phyloP scores from a whole-genome alignment of 2,888 invertebrate species.

The Dastarcus helophoroides region DNA sequence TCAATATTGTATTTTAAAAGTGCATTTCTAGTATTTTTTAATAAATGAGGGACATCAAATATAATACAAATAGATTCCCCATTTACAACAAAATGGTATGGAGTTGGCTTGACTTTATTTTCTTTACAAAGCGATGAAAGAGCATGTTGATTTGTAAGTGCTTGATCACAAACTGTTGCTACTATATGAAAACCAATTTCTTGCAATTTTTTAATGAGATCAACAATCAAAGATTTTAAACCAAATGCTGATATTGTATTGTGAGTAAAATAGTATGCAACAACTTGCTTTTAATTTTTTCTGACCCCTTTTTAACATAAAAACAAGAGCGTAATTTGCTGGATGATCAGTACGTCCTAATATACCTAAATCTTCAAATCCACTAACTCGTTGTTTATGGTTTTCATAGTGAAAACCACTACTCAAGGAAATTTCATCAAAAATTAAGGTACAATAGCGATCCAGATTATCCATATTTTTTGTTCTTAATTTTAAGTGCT shows the following conservation, averaged over 20 bases:
- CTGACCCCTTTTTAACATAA: constrained; percentile 16
- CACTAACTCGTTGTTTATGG: constrained; percentile 10
- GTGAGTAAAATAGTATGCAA: constrained; percentile 14
- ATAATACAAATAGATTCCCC: constrained; percentile 7
- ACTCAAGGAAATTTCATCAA: constrained; percentile 17
- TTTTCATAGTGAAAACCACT: constrained; percentile 14
- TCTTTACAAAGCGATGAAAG: constrained; percentile 4
- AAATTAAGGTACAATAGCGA: constrained; percentile 15
- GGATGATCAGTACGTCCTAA: constrained; percentile 9
- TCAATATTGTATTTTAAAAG: constrained; percentile 8
- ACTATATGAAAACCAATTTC: constrained; percentile 12
- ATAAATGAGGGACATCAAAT: constrained; percentile 13
- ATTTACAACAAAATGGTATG: constrained; percentile 9
- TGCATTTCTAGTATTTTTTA: constrained; percentile 13
- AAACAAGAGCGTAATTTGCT: constrained; percentile 18
- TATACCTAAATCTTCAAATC: constrained; percentile 16
- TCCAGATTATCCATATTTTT: constrained; percentile 14
- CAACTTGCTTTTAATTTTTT: constrained; percentile 15
- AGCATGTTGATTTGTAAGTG: constrained; percentile 13
- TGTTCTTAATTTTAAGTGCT: constrained; percentile 11
- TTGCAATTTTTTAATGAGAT: constrained; percentile 12
- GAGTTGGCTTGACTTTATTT: constrained; percentile 1
- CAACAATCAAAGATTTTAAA: constrained; percentile 11
- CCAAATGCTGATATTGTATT: constrained; percentile 9
- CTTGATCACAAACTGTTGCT: constrained; percentile 17